Evolutionary conservation across 64 coral and sea anemone species (phyloP).

Genomic region (Pocillopora damicornis): DNA sequence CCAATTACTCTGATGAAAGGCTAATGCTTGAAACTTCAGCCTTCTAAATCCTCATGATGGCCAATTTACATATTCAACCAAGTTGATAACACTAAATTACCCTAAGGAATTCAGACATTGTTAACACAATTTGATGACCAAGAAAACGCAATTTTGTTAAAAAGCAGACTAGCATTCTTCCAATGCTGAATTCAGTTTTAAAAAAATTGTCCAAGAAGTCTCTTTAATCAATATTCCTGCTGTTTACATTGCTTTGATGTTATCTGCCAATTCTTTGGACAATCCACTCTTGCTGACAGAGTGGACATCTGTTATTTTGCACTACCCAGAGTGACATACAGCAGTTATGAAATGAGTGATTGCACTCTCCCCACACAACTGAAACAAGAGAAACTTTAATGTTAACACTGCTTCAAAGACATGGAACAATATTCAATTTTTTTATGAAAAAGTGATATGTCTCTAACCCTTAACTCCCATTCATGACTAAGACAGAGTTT

Average conservation of each 20-base stretch:
- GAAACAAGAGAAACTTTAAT: conserved; percentile 26
- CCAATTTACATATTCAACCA: too few relatives aligned
- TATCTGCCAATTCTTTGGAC: conserved; percentile 96
- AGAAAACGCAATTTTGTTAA: neutral
- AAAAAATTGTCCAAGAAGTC: neutral
- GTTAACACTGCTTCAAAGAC: neutral
- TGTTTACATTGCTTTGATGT: neutral
- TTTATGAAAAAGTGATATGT: too few relatives aligned
- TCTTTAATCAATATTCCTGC: neutral
- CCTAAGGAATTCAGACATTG: too few relatives aligned
- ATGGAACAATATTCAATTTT: too few relatives aligned
- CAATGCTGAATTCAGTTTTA: neutral
- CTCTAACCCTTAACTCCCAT: too few relatives aligned
- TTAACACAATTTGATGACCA: too few relatives aligned
- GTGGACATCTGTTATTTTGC: conserved; percentile 95
- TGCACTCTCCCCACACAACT: conserved; percentile 99
- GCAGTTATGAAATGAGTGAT: conserved; percentile 99
- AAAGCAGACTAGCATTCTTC: neutral
- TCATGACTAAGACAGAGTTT: too few relatives aligned
- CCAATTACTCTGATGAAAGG: too few relatives aligned
- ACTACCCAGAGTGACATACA: conserved; percentile 99
- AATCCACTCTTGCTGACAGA: conserved; percentile 99
- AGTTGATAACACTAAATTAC: too few relatives aligned
- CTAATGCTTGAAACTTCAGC: too few relatives aligned
- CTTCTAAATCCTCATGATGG: too few relatives aligned